Percentiles rank a stretch among this genome's conserved stretches.
phyloP scores from a whole-genome alignment of 2,113 vertebrate species.

The Mandrillus leucophaeus region DNA sequence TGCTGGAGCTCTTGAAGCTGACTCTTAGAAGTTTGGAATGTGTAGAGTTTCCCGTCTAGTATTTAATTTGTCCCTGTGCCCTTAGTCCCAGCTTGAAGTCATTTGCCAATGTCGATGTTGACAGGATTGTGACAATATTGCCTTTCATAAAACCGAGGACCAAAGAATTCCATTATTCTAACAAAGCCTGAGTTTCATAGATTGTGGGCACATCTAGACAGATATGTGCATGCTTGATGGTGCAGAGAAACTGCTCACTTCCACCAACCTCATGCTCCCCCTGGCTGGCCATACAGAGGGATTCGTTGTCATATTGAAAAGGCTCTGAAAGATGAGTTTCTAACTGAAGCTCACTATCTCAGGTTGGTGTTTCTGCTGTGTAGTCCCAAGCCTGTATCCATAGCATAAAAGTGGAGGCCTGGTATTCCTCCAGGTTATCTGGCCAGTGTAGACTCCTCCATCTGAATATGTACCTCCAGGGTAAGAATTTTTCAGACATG shows the following conservation, averaged over 20 bases:
- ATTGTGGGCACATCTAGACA: slow-evolving; percentile 54
- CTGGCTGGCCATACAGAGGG: neutral
- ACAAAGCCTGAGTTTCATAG: slow-evolving; percentile 73
- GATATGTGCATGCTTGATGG: slow-evolving; percentile 49
- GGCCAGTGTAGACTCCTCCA: neutral
- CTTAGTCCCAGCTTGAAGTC: slow-evolving; percentile 78
- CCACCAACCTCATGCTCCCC: neutral
- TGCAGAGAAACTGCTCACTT: slow-evolving; percentile 29
- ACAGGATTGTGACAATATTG: slow-evolving; percentile 81
- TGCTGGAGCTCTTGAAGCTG: neutral
- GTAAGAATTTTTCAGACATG: neutral
- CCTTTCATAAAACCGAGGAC: slow-evolving; percentile 87
- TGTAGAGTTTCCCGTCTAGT: slow-evolving; percentile 24
- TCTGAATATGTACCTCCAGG: neutral
- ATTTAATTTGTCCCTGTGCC: slow-evolving; percentile 51
- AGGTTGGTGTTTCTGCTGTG: slow-evolving; percentile 52
- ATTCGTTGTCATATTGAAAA: neutral
- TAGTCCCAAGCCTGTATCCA: slow-evolving; percentile 8
- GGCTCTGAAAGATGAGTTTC: slow-evolving; percentile 64
- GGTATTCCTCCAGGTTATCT: neutral
- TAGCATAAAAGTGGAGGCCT: neutral
- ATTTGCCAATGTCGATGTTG: slow-evolving; percentile 76
- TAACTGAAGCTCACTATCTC: neutral
- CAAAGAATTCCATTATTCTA: slow-evolving; percentile 86
- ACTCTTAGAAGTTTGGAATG: neutral